A percentile compares a stretch with the other conserved stretches of the same genome.
Conservation (phyloP, 1,140 invertebrate species). For the Aricia agestis region DNA sequence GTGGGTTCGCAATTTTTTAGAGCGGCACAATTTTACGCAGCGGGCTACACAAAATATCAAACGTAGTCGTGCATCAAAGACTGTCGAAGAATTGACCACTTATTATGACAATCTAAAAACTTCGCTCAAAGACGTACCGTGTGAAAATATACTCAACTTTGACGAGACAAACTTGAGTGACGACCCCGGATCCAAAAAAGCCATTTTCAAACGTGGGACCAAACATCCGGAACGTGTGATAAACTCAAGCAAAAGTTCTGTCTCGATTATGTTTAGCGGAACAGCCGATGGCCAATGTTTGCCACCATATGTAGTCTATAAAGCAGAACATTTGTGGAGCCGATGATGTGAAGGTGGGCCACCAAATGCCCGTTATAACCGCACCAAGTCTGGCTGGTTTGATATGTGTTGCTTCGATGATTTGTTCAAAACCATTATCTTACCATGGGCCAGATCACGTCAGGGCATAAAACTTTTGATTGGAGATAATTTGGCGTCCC, state of each 20-base stretch:
- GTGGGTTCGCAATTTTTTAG: background rate
- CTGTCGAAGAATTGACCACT: background rate
- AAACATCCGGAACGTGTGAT: slow-evolving; percentile 20
- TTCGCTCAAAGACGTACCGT: background rate
- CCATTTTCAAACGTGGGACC: slow-evolving; percentile 20
- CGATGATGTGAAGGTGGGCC: background rate
- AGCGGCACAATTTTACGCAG: slow-evolving; percentile 16
- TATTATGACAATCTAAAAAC: background rate
- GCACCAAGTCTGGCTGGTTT: too few relatives aligned
- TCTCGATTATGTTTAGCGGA: background rate
- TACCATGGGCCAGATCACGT: too few relatives aligned
- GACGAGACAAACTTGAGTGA: slow-evolving; percentile 26
- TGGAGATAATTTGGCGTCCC: too few relatives aligned
- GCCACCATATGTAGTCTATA: background rate
- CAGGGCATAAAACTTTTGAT: too few relatives aligned
- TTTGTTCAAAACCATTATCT: too few relatives aligned
- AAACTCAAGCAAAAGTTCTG: slow-evolving; percentile 10
- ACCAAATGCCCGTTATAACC: too few relatives aligned
- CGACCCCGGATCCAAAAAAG: slow-evolving; percentile 21
- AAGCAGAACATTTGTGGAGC: too few relatives aligned
- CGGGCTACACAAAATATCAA: slow-evolving; percentile 15
- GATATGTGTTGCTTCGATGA: too few relatives aligned
- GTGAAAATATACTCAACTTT: slow-evolving; percentile 16
- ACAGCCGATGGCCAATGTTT: background rate
- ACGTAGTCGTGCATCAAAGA: slow-evolving; percentile 8